phyloP scores from a whole-genome alignment of 1,140 invertebrate genomes.

The Bombyx mandarina region DNA sequence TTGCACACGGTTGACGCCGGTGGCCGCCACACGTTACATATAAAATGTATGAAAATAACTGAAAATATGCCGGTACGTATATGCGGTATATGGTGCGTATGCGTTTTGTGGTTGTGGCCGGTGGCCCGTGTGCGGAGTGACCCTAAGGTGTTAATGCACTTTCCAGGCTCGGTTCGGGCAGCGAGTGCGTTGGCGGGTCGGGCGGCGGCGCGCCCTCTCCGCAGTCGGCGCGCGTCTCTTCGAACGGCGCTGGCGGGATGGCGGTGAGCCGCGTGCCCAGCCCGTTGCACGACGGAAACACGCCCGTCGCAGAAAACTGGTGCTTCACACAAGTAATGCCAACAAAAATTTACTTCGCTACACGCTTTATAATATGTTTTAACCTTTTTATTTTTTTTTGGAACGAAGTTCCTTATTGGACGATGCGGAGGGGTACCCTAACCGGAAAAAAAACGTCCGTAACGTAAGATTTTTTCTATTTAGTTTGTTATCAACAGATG shows the following conservation, averaged over 20 bases:
- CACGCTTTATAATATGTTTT: too few species aligned
- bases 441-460: too few species aligned
- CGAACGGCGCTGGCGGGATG: constrained; percentile 89
- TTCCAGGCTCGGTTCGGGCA: constrained; percentile 67
- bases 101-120: neutral
- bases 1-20: too few species aligned
- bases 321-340: constrained; percentile 91
- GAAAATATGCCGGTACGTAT: too few species aligned
- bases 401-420: too few species aligned
- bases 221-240: constrained; percentile 75
- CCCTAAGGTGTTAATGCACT: neutral
- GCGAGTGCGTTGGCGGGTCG: constrained; percentile 84
- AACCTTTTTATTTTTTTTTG: too few species aligned
- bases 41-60: too few species aligned
- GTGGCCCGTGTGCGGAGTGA: neutral
- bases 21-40: too few species aligned
- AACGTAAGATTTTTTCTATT: too few species aligned
- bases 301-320: constrained; percentile 95
- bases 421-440: too few species aligned
- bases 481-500: too few species aligned
- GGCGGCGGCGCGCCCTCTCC: constrained; percentile 87
- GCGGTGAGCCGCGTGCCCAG: constrained; percentile 92
- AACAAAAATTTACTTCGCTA: neutral
- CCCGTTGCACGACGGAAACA: constrained; percentile 92
- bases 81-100: neutral